Conservation (phyloP, 2,797 vertebrate species). For the Rhadinocentrus ornatus region DNA sequence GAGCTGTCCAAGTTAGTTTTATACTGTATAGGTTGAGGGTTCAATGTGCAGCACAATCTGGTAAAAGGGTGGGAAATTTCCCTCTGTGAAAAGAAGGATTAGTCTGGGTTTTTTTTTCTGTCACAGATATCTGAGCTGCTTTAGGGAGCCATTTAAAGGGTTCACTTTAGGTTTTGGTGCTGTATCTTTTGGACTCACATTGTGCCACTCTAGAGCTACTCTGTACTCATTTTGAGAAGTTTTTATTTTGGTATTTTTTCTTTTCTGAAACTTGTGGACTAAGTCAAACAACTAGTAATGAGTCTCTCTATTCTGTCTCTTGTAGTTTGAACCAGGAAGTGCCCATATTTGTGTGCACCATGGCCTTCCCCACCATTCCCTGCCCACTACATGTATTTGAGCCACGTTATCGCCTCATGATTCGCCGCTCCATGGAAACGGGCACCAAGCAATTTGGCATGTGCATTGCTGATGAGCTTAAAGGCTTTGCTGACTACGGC, state of each 20-base stretch:
- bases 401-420: slow-evolving; percentile 93
- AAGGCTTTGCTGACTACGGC: slow-evolving; percentile 92
- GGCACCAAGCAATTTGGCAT: slow-evolving; percentile 94
- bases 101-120: too few species aligned
- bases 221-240: too few species aligned
- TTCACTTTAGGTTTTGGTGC: too few species aligned
- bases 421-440: slow-evolving; percentile 94
- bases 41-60: not conserved
- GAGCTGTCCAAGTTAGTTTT: slow-evolving; percentile 91
- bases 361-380: slow-evolving; percentile 95
- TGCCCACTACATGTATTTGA: slow-evolving; percentile 94
- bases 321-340: slow-evolving; percentile 93
- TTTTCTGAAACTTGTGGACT: not conserved
- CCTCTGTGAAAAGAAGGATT: not conserved
- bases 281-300: not conserved
- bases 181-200: too few species aligned
- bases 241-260: not conserved
- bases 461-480: slow-evolving; percentile 92
- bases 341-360: slow-evolving; percentile 95
- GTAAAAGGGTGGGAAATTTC: not conserved
- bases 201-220: too few species aligned
- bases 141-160: too few species aligned
- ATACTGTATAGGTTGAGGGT: not conserved
- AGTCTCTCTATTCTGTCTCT: not conserved
- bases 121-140: too few species aligned